These are phyloP conservation scores for Hafferia zeledoni DNA, from an alignment of 2,797 vertebrate genomes.

Conservation along the genomic window DNA sequence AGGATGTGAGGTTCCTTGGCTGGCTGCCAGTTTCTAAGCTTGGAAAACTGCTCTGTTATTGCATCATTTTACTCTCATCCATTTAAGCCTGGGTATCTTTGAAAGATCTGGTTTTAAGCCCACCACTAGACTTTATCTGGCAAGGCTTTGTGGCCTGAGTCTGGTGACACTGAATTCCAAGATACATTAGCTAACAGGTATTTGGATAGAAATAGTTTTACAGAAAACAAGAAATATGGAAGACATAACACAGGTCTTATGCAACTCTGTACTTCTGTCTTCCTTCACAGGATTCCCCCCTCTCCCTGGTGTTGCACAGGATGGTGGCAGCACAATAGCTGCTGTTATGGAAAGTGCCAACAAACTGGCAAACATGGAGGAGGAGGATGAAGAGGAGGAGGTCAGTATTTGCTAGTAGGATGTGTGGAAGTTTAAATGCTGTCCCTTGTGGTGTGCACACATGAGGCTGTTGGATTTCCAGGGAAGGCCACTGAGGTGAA, in stretches of 20 bases:
- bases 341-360: conserved; percentile 85
- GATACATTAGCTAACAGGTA: not conserved
- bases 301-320: conserved; percentile 86
- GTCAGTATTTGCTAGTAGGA: not conserved
- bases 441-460: not conserved
- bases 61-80: not conserved
- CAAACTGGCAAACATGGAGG: conserved; percentile 80
- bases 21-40: not conserved
- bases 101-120: not conserved
- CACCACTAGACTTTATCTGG: not conserved
- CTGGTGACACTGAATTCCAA: not conserved
- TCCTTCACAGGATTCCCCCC: conserved; percentile 89
- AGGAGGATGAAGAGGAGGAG: conserved; percentile 78
- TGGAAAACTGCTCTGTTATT: not conserved
- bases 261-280: not conserved
- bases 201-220: not conserved
- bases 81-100: not conserved
- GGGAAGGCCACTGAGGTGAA: not conserved
- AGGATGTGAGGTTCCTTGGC: not conserved
- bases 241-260: not conserved
- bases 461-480: not conserved
- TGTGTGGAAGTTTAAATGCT: not conserved
- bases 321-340: conserved; percentile 78
- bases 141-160: not conserved
- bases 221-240: not conserved